A percentile compares a stretch with the other conserved stretches of the same genome.
These are phyloP conservation scores for Lydus trimaculatus DNA, from an alignment of 2,888 invertebrate species.

Conservation along the genomic window DNA sequence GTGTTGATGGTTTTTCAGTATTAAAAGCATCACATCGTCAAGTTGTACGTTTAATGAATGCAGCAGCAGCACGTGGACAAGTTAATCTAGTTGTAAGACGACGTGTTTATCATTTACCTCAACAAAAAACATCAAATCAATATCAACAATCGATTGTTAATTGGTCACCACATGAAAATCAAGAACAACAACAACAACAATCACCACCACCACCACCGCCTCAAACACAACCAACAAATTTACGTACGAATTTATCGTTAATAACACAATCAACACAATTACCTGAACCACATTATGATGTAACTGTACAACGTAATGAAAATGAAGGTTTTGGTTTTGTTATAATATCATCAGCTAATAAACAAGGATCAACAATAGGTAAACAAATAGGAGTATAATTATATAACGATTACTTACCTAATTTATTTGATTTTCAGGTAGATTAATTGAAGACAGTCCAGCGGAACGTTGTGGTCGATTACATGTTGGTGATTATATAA, in stretches of 20 bases:
- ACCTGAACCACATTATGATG: slow-evolving; percentile 79
- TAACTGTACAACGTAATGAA: slow-evolving; percentile 87
- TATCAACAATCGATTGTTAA: slow-evolving; percentile 50
- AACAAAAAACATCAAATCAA: slow-evolving; percentile 45
- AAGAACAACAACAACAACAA: slow-evolving; percentile 2
- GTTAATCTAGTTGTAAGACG: slow-evolving; percentile 82
- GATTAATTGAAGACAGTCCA: slow-evolving; percentile 94
- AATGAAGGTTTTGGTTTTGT: slow-evolving; percentile 99
- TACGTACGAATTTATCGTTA: slow-evolving; percentile 32
- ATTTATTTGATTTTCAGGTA: slow-evolving; percentile 67
- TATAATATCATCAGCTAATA: slow-evolving; percentile 94
- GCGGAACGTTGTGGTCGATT: slow-evolving; percentile 92
- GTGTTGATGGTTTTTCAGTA: slow-evolving; percentile 79
- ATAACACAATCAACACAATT: slow-evolving; percentile 28
- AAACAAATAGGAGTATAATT: slow-evolving; percentile 28
- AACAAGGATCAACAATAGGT: slow-evolving; percentile 89
- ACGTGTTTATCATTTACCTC: slow-evolving; percentile 54
- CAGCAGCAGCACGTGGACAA: slow-evolving; percentile 85
- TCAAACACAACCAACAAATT: slow-evolving; percentile 3
- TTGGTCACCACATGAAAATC: slow-evolving; percentile 44
- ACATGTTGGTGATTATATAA: slow-evolving; percentile 93
- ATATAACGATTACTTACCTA: neutral
- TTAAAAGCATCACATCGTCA: slow-evolving; percentile 88
- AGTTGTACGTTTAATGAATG: slow-evolving; percentile 92
- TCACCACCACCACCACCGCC: slow-evolving; percentile 34